phyloP scores from a whole-genome alignment of 2,113 vertebrate species.

The Cinclus cinclus region DNA sequence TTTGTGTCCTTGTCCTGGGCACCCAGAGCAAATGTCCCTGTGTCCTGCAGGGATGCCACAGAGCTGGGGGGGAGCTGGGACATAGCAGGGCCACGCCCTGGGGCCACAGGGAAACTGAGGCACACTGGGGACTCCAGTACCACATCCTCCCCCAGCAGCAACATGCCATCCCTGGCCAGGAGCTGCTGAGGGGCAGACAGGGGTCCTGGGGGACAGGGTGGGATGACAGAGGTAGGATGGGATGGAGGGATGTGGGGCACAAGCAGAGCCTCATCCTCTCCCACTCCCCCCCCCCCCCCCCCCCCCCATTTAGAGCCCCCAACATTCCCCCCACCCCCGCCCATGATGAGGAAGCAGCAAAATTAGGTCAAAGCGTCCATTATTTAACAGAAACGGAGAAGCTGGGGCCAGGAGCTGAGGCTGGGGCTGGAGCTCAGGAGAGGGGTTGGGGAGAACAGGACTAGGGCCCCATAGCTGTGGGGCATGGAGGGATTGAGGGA shows the following conservation, averaged over 20 bases:
- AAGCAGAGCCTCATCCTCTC: background rate
- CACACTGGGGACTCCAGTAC: accelerated
- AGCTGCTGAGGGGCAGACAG: background rate
- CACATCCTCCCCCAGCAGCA: background rate
- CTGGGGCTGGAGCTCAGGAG: background rate
- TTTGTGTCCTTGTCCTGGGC: background rate
- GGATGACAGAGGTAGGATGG: background rate
- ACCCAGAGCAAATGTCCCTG: accelerated
- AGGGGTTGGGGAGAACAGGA: background rate
- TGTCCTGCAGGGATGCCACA: background rate
- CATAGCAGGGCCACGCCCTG: accelerated
- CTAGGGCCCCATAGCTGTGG: background rate
- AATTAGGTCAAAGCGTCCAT: slow-evolving; percentile 23
- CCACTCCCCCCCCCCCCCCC: background rate
- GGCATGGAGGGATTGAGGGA: background rate
- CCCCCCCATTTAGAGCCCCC: background rate
- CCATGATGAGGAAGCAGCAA: background rate
- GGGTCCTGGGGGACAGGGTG: background rate
- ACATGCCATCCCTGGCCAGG: background rate
- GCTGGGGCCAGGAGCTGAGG: background rate
- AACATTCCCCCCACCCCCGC: background rate
- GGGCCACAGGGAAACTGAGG: background rate
- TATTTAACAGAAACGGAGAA: background rate
- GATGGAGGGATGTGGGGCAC: background rate
- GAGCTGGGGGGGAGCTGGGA: background rate